These are phyloP conservation scores for Fulica atra DNA, from an alignment of 2,113 vertebrate species.

Conservation along the genomic window DNA sequence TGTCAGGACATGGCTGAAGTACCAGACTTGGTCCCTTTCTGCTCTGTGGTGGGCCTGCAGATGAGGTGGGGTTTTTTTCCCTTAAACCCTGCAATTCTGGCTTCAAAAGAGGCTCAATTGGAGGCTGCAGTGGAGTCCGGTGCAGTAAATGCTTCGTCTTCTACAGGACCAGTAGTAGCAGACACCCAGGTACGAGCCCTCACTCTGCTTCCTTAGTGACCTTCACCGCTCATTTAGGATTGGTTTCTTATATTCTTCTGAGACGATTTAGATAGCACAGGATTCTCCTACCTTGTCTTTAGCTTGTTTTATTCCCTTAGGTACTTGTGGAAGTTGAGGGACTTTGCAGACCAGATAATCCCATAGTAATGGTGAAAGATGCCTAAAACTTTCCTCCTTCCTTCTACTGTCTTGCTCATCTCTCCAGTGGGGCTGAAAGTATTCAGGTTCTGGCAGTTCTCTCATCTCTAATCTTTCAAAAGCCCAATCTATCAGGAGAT, in stretches of 20 bases:
- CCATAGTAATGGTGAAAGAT: background rate
- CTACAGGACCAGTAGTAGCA: background rate
- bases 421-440: background rate
- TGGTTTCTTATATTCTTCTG: background rate
- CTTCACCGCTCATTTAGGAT: background rate
- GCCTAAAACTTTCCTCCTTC: background rate
- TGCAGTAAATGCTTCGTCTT: background rate
- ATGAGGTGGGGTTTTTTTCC: background rate
- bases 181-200: background rate
- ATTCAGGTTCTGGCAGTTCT: background rate
- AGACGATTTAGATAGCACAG: background rate
- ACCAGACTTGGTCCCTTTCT: background rate
- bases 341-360: background rate
- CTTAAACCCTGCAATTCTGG: background rate
- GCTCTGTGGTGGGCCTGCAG: background rate
- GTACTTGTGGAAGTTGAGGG: background rate
- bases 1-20: background rate
- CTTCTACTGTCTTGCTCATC: background rate
- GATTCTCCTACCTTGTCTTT: background rate
- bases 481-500: background rate
- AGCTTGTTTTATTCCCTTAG: background rate
- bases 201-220: background rate
- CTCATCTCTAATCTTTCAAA: background rate
- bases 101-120: background rate
- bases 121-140: background rate